Evolutionary conservation across 2,113 vertebrate species (phyloP).

Genomic region (Neoarius graeffei): DNA sequence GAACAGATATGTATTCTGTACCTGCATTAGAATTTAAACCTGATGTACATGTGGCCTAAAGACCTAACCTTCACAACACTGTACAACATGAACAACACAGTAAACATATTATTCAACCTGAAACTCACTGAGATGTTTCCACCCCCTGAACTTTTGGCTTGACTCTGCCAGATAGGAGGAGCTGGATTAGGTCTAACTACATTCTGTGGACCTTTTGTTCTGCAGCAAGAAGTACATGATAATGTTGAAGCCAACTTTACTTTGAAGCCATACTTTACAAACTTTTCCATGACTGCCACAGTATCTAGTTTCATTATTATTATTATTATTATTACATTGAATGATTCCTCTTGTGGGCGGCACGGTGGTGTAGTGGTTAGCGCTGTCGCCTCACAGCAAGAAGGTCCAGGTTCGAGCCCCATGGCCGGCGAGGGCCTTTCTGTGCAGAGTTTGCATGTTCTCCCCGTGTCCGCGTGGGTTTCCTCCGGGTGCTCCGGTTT

Average conservation of each 20-base stretch:
- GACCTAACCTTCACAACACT: no score
- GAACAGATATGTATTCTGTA: background rate
- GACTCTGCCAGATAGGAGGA: background rate
- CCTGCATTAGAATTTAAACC: background rate
- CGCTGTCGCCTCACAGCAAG: no score
- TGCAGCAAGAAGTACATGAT: background rate
- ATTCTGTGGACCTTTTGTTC: background rate
- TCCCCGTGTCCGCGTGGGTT: no score
- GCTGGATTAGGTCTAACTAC: background rate
- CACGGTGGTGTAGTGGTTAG: no score
- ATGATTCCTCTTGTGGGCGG: no score
- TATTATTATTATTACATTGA: background rate
- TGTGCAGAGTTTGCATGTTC: no score
- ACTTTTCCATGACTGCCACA: background rate
- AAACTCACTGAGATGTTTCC: background rate
- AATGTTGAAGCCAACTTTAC: background rate
- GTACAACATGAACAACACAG: background rate
- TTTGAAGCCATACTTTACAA: background rate
- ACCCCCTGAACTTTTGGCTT: background rate
- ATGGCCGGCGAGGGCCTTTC: no score
- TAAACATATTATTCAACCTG: background rate
- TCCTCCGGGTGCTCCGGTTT: no score
- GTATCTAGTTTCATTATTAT: background rate
- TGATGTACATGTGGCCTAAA: background rate
- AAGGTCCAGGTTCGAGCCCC: no score